Percentiles rank a stretch among this genome's conserved stretches.
phyloP scores from a whole-genome alignment of 2,113 vertebrate genomes.

The Cheirogaleus medius region DNA sequence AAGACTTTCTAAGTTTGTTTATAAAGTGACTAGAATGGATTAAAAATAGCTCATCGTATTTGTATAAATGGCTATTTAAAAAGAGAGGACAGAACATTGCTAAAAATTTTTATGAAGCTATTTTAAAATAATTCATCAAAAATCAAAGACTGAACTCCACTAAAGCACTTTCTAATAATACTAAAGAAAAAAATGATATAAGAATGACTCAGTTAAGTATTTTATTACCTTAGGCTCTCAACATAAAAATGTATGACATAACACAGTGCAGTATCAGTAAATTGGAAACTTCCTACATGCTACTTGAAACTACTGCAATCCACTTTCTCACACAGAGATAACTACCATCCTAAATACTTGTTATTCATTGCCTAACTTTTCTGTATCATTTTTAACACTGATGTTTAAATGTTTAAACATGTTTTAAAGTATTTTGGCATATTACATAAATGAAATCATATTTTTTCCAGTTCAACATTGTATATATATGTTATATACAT shows the following conservation, averaged over 20 bases:
- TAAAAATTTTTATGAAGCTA: background rate
- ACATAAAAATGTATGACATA: background rate
- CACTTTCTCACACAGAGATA: background rate
- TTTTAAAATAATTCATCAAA: background rate
- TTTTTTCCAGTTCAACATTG: background rate
- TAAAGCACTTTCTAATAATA: background rate
- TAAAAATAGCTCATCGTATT: slow-evolving; percentile 23
- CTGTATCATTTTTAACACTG: background rate
- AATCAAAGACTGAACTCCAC: background rate
- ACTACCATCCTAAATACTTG: background rate
- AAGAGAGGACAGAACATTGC: slow-evolving; percentile 31
- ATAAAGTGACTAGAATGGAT: background rate
- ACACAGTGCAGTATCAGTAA: background rate
- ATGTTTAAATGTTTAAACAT: background rate
- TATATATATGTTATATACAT: background rate
- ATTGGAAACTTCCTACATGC: background rate
- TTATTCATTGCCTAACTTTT: background rate
- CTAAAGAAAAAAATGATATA: background rate
- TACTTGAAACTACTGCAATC: background rate
- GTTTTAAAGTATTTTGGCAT: background rate
- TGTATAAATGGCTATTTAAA: slow-evolving; percentile 49
- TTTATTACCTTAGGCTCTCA: background rate
- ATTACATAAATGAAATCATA: background rate
- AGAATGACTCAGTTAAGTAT: background rate
- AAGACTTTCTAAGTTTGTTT: slow-evolving; percentile 48